phyloP scores from a whole-genome alignment of 2,888 invertebrate species.

The Alviniconcha strummeri region DNA sequence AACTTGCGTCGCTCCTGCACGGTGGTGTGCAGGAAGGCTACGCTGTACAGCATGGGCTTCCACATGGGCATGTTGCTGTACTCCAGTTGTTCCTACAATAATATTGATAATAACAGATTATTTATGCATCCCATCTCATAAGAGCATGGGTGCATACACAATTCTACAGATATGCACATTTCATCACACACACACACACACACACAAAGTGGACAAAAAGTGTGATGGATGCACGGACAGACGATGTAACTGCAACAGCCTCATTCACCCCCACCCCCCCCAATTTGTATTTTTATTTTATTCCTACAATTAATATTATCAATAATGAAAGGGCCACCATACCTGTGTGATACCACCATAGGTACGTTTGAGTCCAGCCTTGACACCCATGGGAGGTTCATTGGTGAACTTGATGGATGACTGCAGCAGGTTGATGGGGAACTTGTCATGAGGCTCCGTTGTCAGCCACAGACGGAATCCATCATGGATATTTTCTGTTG shows the following conservation, averaged over 20 bases:
- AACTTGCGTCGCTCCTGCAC: constrained; percentile 96
- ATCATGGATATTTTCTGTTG: constrained; percentile 85
- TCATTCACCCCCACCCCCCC: no score
- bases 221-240: not conserved
- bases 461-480: constrained; percentile 94
- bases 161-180: not conserved
- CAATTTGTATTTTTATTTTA: no score
- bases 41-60: constrained; percentile 94
- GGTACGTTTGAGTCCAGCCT: constrained; percentile 94
- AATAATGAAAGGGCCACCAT: constrained; percentile 19
- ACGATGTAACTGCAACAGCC: no score
- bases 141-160: no score
- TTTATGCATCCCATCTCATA: no score
- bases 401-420: constrained; percentile 98
- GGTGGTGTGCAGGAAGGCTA: constrained; percentile 95
- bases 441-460: constrained; percentile 93
- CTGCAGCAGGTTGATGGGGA: constrained; percentile 90
- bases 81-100: constrained; percentile 85
- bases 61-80: constrained; percentile 90
- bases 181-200: not conserved
- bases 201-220: not conserved
- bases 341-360: constrained; percentile 89
- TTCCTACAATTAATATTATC: no score
- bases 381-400: constrained; percentile 96
- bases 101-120: no score